Evolutionary conservation across 2,888 invertebrate species (phyloP), one percentile per base, ranked within the genome.

Genomic region (Ophion ventricosus): DNA sequence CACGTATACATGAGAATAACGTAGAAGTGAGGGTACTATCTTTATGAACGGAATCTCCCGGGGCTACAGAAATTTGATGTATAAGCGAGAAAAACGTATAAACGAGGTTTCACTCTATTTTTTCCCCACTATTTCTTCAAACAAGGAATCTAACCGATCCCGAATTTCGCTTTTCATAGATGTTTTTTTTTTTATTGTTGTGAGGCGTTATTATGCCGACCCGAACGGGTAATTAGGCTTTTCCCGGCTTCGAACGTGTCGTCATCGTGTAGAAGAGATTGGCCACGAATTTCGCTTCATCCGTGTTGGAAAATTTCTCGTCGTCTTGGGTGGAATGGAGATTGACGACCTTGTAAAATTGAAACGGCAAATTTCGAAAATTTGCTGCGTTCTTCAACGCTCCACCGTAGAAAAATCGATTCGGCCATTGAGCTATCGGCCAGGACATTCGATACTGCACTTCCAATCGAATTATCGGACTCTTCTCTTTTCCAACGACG

Each of bases 401-500:
- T 8, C 95, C 95, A 63, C 93, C 94, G 91, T 98, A 97, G 93
- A 97, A 97, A 67, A 95, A 95, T 56, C 94, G 93, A 93, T 97
- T 97, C 0, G 98, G 98, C 95, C 97, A 98, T 79, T 94, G 93
- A 1, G 96, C 96, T 87, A 98, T 98, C 77, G 96, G 96, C 0
- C 95, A 94, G 87, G 97, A 96, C 98, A 98, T 98, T 85, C 98
- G 95, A 93, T 98, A 98, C 92, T 98, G 98, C 1, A 93, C 94
- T 86, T 94, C 94, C 43, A 97, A 93, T 87, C 95, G 93, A 85
- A 95, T 93, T 10, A 95, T 94, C 0, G 95, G 95, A 87, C 90
- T 92, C 17, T 85, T 61, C 10, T 88, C 75, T 89, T 94, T 93
- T 1, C 90, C 90, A 77, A 94, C 94, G 76, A 96, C 94, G 88